Conservation (phyloP, 2,797 vertebrate species). For the Acanthopagrus latus region DNA sequence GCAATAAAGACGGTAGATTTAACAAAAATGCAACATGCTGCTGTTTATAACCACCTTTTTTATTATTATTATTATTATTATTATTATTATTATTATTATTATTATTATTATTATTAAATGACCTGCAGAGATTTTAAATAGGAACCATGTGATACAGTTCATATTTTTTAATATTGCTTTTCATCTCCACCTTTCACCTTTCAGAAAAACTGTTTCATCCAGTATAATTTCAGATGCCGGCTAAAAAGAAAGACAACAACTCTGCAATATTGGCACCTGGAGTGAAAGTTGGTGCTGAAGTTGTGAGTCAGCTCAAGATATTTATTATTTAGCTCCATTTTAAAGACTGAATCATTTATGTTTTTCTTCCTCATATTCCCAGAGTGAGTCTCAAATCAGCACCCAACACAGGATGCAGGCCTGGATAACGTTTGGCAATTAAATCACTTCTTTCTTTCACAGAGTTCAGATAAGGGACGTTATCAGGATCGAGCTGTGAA, state of each 20-base stretch:
- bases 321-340: constrained; percentile 63
- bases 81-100: not conserved
- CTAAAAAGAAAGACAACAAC: not conserved
- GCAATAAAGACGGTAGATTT: constrained; percentile 11
- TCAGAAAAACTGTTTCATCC: not conserved
- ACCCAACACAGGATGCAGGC: not conserved
- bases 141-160: not conserved
- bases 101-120: not conserved
- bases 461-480: not conserved
- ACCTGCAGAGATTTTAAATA: too few relatives aligned
- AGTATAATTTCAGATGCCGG: not conserved
- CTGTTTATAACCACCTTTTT: not conserved
- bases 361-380: not conserved
- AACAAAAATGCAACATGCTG: constrained; percentile 2
- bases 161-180: not conserved
- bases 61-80: not conserved
- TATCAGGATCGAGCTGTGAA: not conserved
- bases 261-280: constrained; percentile 18
- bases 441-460: not conserved
- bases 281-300: constrained; percentile 18
- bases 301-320: constrained; percentile 49
- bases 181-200: not conserved
- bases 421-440: not conserved
- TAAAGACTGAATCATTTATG: constrained; percentile 56
- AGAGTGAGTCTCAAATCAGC: constrained; percentile 9